Evolutionary conservation across 2,888 invertebrate genomes (phyloP).

Genomic region (Pegoplata infirma): DNA sequence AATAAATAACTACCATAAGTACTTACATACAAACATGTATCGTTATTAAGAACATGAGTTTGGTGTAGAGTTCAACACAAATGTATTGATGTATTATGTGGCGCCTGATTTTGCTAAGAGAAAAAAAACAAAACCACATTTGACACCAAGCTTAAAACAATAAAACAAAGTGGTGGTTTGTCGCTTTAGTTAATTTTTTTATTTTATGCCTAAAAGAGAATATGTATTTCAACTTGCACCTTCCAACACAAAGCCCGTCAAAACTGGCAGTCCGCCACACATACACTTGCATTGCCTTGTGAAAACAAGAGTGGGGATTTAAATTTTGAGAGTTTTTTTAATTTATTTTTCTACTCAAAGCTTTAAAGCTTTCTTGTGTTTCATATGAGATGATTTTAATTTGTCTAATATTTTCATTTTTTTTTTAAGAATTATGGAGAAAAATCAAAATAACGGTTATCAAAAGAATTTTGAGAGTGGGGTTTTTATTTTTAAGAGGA

Average conservation of each 20-base stretch:
- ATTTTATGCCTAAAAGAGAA: too few relatives aligned
- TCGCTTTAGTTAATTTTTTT: too few relatives aligned
- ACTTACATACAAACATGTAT: background rate
- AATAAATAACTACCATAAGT: background rate
- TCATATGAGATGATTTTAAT: background rate
- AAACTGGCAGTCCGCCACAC: too few relatives aligned
- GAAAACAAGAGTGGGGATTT: background rate
- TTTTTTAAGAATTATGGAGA: background rate
- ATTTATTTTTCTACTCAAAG: too few relatives aligned
- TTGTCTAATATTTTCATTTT: background rate
- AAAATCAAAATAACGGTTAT: slow-evolving; percentile 45
- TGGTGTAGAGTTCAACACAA: too few relatives aligned
- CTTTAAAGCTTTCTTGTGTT: slow-evolving; percentile 16
- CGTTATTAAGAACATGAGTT: background rate
- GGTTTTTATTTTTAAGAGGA: slow-evolving; percentile 26
- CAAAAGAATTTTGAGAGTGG: slow-evolving; percentile 28
- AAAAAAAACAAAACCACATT: too few relatives aligned
- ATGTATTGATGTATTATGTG: too few relatives aligned
- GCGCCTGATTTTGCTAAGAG: too few relatives aligned
- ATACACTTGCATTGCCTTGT: background rate
- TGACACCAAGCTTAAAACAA: too few relatives aligned
- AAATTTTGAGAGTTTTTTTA: background rate
- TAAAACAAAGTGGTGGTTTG: too few relatives aligned
- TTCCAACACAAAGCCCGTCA: too few relatives aligned
- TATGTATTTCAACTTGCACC: too few relatives aligned